Base-by-base conservation (phyloP, 2,888 invertebrate genomes). In the Hecatera dysodea region DNA sequence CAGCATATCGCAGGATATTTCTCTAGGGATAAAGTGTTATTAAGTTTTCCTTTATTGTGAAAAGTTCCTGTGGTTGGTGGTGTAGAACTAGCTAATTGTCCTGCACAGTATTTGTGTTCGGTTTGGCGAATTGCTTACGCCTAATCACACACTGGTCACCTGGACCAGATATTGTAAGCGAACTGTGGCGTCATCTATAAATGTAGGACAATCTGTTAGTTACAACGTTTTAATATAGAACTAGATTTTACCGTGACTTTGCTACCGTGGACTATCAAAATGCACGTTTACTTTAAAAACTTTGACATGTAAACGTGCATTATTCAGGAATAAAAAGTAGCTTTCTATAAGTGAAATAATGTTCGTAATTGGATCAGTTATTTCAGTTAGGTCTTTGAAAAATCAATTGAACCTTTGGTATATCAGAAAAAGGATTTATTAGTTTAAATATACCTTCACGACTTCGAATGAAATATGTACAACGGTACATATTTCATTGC, bases 31-130 rank as follows among this genome's bases (percentile, higher is more conserved):
- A 48, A 33, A 75, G 55, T 33, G 46, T 15, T 71, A 44, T 44
- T 44, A 44, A 36, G 62, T 36, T 19, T 48, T 39, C 29, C 24
- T 42, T 42, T 66, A 66, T 75, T 48, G 66, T 33, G 46, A 65
- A 75, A 75, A 66, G 24, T 66, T 75, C 6, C 15, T 42, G 55
- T 22, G 66, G 48, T 67, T 50, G 2, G 56, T 22, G 56, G 68
- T 57, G 36, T 36, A 1, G 46, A 65, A 75, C 33, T n/a, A 33
- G 27, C 36, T 44, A 29, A 52, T 36, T 44, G 22, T 52, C n/a
- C 12, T 27, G 17, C 19, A 4, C 42, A 44, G 67, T 53, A 48
- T 64, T 48, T 65, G 33, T 27, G 48, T 72, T 48, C 22, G 36
- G 68, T 76, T 67, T 57, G 7, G 12, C 44, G 36, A 57, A 67